phyloP scores from a whole-genome alignment of 1,140 invertebrate species.

The Drosophila hydei region DNA sequence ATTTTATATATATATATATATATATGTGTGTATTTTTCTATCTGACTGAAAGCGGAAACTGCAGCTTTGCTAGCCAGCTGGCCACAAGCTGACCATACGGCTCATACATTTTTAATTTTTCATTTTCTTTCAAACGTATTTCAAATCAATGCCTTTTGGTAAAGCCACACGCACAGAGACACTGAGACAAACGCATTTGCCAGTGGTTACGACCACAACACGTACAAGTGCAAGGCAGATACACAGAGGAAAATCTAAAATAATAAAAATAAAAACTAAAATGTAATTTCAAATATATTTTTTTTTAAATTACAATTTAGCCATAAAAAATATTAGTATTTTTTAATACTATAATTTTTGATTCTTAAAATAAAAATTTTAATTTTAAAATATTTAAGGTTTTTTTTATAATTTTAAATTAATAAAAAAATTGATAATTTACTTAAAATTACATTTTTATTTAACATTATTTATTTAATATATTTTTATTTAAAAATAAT shows the following conservation, averaged over 20 bases:
- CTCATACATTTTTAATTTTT: conserved; percentile 79
- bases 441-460: too few species aligned
- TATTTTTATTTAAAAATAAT: too few species aligned
- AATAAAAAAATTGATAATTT: too few species aligned
- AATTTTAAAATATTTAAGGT: neutral
- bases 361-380: too few species aligned
- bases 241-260: conserved; percentile 19
- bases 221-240: conserved; percentile 28
- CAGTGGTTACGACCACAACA: conserved; percentile 65
- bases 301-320: too few species aligned
- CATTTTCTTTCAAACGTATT: conserved; percentile 66
- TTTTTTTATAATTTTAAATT: too few species aligned
- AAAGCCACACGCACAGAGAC: conserved; percentile 1
- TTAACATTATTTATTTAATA: too few species aligned
- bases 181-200: conserved; percentile 20
- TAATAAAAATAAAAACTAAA: too few species aligned
- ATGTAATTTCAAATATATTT: too few species aligned
- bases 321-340: too few species aligned
- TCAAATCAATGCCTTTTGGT: conserved; percentile 66
- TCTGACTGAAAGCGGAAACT: conserved; percentile 57
- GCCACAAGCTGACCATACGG: conserved; percentile 51
- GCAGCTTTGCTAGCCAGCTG: conserved; percentile 57
- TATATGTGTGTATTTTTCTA: neutral
- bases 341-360: too few species aligned
- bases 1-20: neutral